A percentile compares a stretch with the other conserved stretches of the same genome.
These are phyloP conservation scores for Apteryx mantelli DNA, from an alignment of 2,113 vertebrate genomes.

Conservation along the genomic window DNA sequence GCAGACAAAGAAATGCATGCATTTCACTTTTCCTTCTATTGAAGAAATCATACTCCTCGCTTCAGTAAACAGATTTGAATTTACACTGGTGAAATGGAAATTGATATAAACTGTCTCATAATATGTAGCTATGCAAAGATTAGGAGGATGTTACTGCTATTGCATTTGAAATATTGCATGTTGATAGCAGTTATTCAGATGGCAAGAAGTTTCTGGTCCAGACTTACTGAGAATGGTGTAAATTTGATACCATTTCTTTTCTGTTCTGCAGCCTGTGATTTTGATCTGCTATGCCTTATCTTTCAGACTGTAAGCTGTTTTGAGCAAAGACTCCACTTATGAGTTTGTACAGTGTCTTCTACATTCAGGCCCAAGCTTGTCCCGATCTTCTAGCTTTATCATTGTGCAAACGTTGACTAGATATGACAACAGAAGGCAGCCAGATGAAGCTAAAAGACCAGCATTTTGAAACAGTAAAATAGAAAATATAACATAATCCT, in stretches of 20 bases:
- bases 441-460: neutral
- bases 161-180: neutral
- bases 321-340: neutral
- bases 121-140: neutral
- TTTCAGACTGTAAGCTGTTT: neutral
- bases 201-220: neutral
- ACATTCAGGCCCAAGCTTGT: neutral
- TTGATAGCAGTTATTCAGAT: neutral
- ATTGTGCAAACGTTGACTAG: neutral
- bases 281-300: neutral
- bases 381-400: neutral
- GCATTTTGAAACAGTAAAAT: neutral
- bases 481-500: neutral
- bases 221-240: neutral
- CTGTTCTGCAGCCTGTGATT: neutral
- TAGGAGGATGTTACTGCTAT: neutral
- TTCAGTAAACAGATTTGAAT: neutral
- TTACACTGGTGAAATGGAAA: neutral
- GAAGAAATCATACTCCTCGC: neutral
- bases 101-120: neutral
- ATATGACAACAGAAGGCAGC: neutral
- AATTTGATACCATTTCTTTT: constrained; percentile 4
- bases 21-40: neutral
- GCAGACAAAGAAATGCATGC: neutral
- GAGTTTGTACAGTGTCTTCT: neutral